phyloP scores from a whole-genome alignment of 2,797 vertebrate species.

The Merluccius polli region DNA sequence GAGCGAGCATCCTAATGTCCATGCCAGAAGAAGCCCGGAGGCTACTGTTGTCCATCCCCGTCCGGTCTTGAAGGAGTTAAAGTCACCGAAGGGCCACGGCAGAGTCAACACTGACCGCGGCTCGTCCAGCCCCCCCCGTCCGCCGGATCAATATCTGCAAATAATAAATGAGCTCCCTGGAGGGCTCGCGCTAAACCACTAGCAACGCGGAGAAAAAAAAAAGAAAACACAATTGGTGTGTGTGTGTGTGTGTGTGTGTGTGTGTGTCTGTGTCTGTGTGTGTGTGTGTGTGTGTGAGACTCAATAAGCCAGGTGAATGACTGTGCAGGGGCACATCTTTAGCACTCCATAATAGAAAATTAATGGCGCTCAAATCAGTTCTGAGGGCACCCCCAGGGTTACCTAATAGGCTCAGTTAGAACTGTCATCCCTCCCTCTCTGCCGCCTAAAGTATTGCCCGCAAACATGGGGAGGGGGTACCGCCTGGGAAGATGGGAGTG shows the following conservation, averaged over 20 bases:
- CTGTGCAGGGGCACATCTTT: constrained; percentile 86
- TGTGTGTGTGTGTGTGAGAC: constrained; percentile 72
- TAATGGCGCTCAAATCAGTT: constrained; percentile 93
- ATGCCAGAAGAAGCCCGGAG: too few relatives aligned
- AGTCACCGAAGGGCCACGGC: constrained; percentile 75
- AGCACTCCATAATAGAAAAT: constrained; percentile 95
- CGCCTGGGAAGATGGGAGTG: constrained; percentile 1
- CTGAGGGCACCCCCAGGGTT: constrained; percentile 87
- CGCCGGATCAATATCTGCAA: constrained; percentile 97
- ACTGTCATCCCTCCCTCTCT: constrained; percentile 78
- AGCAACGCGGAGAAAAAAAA: constrained; percentile 79
- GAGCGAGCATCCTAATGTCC: too few relatives aligned
- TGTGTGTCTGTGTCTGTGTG: too few relatives aligned
- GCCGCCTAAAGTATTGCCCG: constrained; percentile 80
- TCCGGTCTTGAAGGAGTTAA: constrained; percentile 76
- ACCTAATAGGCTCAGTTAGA: constrained; percentile 86
- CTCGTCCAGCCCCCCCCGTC: constrained; percentile 76
- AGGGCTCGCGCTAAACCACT: constrained; percentile 82
- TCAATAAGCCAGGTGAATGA: constrained; percentile 91
- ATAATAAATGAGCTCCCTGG: constrained; percentile 99
- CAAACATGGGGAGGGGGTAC: constrained; percentile 58
- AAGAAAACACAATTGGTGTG: constrained; percentile 76
- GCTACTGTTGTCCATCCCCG: constrained; percentile 28
- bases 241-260: too few relatives aligned
- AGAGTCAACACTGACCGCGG: constrained; percentile 81